A percentile compares a stretch with the other conserved stretches of the same genome.
Conservation (phyloP, 2,888 invertebrate species). For the Amphiduros pacificus region DNA sequence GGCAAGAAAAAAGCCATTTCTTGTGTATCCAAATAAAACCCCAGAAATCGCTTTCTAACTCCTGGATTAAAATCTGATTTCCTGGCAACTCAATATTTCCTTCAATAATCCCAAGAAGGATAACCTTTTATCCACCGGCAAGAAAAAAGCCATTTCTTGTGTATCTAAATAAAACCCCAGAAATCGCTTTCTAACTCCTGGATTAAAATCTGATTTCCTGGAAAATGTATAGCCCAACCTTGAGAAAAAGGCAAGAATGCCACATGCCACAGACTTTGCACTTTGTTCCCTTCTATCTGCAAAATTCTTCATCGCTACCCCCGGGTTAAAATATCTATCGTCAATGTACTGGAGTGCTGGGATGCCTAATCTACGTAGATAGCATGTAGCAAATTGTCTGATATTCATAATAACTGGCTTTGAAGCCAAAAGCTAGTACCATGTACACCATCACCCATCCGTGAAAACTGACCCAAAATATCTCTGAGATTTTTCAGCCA, state of each 20-base stretch:
- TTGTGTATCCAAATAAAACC: neutral
- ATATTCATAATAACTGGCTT: neutral
- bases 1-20: neutral
- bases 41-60: neutral
- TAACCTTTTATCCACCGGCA: neutral
- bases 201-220: neutral
- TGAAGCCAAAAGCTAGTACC: neutral
- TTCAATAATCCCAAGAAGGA: neutral
- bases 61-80: neutral
- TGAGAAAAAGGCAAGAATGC: neutral
- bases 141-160: neutral
- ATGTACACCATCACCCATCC: neutral
- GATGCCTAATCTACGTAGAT: neutral
- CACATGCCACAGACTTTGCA: neutral
- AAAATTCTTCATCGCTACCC: neutral
- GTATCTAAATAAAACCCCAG: neutral
- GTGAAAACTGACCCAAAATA: too few species aligned
- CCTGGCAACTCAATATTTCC: neutral
- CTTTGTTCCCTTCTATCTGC: neutral
- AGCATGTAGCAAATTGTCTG: neutral
- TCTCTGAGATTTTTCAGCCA: neutral
- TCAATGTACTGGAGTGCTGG: neutral
- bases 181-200: neutral
- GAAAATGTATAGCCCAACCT: neutral
- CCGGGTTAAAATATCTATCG: neutral